phyloP scores from a whole-genome alignment of 2,113 vertebrate genomes.

The Struthidea cinerea region DNA sequence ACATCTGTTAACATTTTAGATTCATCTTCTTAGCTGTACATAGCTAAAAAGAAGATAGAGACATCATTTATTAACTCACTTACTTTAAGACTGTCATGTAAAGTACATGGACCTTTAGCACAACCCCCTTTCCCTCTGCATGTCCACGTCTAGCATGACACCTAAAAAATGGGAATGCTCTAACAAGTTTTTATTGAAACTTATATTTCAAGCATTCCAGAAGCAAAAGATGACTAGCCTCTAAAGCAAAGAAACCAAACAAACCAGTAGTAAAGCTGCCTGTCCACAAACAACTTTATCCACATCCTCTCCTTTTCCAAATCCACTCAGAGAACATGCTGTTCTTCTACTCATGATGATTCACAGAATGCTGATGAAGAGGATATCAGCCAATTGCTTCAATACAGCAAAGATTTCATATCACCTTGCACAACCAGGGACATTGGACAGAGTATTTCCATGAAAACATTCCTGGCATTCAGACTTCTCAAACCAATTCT shows the following conservation, averaged over 20 bases:
- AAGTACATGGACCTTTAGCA: neutral
- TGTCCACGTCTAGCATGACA: neutral
- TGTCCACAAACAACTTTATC: neutral
- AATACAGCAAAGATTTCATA: neutral
- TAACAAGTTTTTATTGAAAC: neutral
- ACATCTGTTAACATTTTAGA: neutral
- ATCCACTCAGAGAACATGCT: neutral
- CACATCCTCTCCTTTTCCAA: neutral
- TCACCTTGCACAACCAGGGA: neutral
- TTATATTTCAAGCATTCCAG: neutral
- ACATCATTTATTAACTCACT: neutral
- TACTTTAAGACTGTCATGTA: neutral
- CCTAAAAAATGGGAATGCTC: neutral
- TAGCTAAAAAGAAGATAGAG: neutral
- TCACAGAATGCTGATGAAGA: neutral
- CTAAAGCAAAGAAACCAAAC: neutral
- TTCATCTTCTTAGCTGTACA: neutral
- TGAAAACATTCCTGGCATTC: neutral
- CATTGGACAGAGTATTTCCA: neutral
- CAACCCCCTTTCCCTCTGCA: too few relatives aligned
- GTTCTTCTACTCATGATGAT: neutral
- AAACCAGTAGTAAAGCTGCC: neutral
- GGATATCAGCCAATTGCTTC: neutral
- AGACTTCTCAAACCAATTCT: neutral
- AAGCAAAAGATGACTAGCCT: neutral